phyloP scores from a whole-genome alignment of 2,113 vertebrate species.

The Rhadina sibilatrix region DNA sequence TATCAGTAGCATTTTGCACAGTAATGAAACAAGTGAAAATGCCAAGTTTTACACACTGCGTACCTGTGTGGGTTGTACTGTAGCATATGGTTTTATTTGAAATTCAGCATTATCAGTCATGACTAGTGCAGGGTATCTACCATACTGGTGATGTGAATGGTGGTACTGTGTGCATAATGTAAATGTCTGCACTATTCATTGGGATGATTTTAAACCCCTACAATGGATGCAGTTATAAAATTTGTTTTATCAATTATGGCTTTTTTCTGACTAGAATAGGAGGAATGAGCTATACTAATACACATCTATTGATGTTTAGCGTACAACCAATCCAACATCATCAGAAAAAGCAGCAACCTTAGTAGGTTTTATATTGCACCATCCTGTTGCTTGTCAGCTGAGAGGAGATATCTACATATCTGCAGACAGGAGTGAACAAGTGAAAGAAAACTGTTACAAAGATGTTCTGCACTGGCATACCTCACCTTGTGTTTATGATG shows the following conservation, averaged over 20 bases:
- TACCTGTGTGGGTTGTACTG: conserved; percentile 4
- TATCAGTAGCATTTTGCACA: background rate
- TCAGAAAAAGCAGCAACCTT: background rate
- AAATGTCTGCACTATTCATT: background rate
- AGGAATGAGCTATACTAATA: background rate
- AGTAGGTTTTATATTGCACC: background rate
- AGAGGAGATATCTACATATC: background rate
- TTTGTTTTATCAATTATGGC: background rate
- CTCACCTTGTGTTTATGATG: background rate
- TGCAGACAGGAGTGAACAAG: background rate
- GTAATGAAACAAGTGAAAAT: conserved; percentile 13
- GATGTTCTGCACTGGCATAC: background rate
- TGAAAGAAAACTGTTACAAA: background rate
- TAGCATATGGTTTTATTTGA: conserved; percentile 34
- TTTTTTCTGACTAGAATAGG: background rate
- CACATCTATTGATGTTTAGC: background rate
- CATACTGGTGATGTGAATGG: background rate
- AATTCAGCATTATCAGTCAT: background rate
- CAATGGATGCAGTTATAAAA: background rate
- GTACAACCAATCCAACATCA: background rate
- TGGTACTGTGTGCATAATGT: background rate
- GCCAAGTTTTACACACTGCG: background rate
- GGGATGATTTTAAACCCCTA: background rate
- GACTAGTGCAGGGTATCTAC: conserved; percentile 6
- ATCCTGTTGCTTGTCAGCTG: background rate